Evolutionary conservation across 2,113 vertebrate species (phyloP).

Genomic region (Cynoglossus semilaevis): DNA sequence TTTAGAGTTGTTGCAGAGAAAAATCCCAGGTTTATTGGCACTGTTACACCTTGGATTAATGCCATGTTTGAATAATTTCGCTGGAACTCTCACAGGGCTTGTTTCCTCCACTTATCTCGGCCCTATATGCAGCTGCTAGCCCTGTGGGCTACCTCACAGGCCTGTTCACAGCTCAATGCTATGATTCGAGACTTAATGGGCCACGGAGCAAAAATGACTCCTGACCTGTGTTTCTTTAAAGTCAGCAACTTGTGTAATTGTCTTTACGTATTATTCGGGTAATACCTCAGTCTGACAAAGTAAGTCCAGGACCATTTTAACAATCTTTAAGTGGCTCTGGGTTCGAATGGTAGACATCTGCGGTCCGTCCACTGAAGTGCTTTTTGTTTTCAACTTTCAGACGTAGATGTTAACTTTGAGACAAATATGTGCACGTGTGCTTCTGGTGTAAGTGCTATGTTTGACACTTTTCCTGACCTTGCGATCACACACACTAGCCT

Average conservation of each 20-base stretch:
- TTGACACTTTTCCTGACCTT: constrained; percentile 7
- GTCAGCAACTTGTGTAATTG: neutral
- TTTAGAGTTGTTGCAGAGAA: no score
- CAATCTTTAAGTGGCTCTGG: no score
- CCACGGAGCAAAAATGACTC: constrained; percentile 18
- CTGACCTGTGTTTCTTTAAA: constrained; percentile 18
- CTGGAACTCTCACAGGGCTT: neutral
- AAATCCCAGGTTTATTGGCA: no score
- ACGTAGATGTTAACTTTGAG: neutral
- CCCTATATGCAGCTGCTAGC: constrained; percentile 33
- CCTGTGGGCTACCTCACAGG: constrained; percentile 6
- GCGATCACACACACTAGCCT: constrained; percentile 1
- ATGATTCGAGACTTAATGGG: constrained; percentile 16
- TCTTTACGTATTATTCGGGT: neutral
- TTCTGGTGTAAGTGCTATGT: constrained; percentile 6
- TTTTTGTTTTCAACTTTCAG: neutral
- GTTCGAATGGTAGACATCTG: constrained; percentile 21
- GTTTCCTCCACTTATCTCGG: constrained; percentile 5
- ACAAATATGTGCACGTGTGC: constrained; percentile 1
- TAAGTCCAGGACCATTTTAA: neutral
- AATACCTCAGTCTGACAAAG: neutral
- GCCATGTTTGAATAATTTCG: neutral
- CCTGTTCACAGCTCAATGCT: constrained; percentile 31
- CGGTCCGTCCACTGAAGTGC: constrained; percentile 7
- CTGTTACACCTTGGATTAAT: no score